Evolutionary conservation across 2,888 invertebrate species (phyloP), one percentile per base, ranked within the genome.

Genomic region (Ecdyonurus torrentis): DNA sequence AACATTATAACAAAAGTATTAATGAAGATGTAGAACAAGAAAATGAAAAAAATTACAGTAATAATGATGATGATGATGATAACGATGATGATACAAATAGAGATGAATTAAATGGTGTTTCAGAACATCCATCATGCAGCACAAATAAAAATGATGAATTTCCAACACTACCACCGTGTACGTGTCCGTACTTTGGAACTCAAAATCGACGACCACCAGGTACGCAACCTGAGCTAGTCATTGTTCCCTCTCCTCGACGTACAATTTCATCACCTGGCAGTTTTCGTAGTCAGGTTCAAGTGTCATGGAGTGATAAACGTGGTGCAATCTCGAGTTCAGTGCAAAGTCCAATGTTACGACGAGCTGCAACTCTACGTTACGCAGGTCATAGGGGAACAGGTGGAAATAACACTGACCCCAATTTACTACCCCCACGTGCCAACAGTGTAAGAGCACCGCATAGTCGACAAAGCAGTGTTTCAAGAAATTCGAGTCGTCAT

Each of bases 181-280:
- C 88, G 0, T 89, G 89, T 70, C 88, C 89, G 0, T 89, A 89
- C 69, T 89, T 90, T 70, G 88, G 89, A 0, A 55, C 23, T 23
- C 24, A 50, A 52, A 61, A 23, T 52, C 23, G 52, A 52, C 52
- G 61, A 2, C 61, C 50, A 52, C 50, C 52, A n/a, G 22, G 23
- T 24, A 18, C 52, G 10, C 55, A 55, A 19, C 66, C 66, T 25
- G 69, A 66, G 60, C 66, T 68, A 2, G 66, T 69, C 20, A 68
- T 72, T 52, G 65, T 70, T 24, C 58, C 64, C 55, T 62, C 63
- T 65, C 66, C 23, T 63, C 64, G 18, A 62, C 63, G 70, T 69
- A 22, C 55, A 10, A 55, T 55, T 20, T 55, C 55, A 7, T 55
- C 55, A n/a, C 55, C 55, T 7, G n/a, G 55, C 55, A 55, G 22